Base-by-base conservation (phyloP, 2,888 invertebrate species). In the Seira ritae region DNA sequence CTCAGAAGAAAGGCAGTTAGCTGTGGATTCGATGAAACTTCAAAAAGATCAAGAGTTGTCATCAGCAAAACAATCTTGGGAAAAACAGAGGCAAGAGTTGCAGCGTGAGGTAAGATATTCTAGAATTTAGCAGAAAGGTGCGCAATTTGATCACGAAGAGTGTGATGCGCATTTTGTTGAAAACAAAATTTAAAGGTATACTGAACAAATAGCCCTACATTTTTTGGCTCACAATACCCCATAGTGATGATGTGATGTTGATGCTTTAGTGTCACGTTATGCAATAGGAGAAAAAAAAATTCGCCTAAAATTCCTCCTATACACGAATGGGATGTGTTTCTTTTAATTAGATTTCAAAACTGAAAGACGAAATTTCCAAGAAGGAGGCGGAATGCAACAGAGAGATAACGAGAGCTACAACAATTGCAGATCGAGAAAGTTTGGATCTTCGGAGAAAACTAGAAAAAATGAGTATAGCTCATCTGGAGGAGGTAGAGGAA, bases 381-480 rank as follows among this genome's bases (percentile, higher is more conserved):
- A 95, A 94, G 89, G 94, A 95, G 84, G 91, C 92, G 0, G 90
- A 90, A 81, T 91, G 91, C 85, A 90, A 91, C 62, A 90, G 90
- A 67, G 94, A 94, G 76, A 91, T 94, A 68, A 92, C 93, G 0
- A 92, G 92, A 69, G 92, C 93, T 0, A 93, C 93, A 90, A 93
- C 94, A 81, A 93, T 93, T 86, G 93, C 94, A 0, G 95, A 95
- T 90, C 92, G 93, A 91, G 94, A 94, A 89, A 92, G 94, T 68
- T 91, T 94, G 90, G 95, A 95, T 89, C 92, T 95, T 72, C 91
- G 95, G 68, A 92, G 94, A 88, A 92, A 95, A 78, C 92, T 95
- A 90, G 94, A 94, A 90, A 95, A 95, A 91, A 93, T 95, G 78
- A 95, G 95, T 89, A 94, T 94, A 90, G 92, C 92, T 6, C 95